Percentiles rank a stretch among this genome's conserved stretches.
phyloP scores from a whole-genome alignment of 2,888 invertebrate genomes.

The Agriopis leucophaearia region DNA sequence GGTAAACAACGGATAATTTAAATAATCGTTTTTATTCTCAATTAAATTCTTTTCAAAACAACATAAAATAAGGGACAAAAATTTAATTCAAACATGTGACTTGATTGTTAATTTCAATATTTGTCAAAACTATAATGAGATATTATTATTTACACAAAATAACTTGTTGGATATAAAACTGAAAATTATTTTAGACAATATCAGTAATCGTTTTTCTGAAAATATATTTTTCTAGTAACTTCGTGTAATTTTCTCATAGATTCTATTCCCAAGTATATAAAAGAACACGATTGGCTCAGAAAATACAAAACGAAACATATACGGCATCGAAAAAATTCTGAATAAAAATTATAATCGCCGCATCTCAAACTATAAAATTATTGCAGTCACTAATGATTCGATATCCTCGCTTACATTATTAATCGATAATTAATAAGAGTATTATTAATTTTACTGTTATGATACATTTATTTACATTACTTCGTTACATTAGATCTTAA shows the following conservation, averaged over 20 bases:
- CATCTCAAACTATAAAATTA: slow-evolving; percentile 52
- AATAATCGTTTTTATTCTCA: slow-evolving; percentile 52
- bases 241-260: neutral
- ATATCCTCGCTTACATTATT: slow-evolving; percentile 75
- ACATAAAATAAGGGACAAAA: slow-evolving; percentile 59
- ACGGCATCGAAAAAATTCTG: slow-evolving; percentile 51
- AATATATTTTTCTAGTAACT: neutral
- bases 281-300: slow-evolving; percentile 77
- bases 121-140: slow-evolving; percentile 52
- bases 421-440: slow-evolving; percentile 59
- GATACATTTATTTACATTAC: slow-evolving; percentile 79
- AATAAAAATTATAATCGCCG: slow-evolving; percentile 48
- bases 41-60: slow-evolving; percentile 69
- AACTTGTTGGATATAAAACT: slow-evolving; percentile 52
- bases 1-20: slow-evolving; percentile 30
- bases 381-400: slow-evolving; percentile 77
- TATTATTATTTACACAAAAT: slow-evolving; percentile 51
- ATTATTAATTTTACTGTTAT: slow-evolving; percentile 65
- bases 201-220: neutral
- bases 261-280: slow-evolving; percentile 42
- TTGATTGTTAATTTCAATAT: slow-evolving; percentile 57
- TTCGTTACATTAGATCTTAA: slow-evolving; percentile 71
- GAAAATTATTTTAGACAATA: neutral
- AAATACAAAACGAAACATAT: slow-evolving; percentile 60
- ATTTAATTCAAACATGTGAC: slow-evolving; percentile 53